These are phyloP conservation scores for Spisula solida DNA, from an alignment of 2,888 invertebrate species.

Conservation along the genomic window DNA sequence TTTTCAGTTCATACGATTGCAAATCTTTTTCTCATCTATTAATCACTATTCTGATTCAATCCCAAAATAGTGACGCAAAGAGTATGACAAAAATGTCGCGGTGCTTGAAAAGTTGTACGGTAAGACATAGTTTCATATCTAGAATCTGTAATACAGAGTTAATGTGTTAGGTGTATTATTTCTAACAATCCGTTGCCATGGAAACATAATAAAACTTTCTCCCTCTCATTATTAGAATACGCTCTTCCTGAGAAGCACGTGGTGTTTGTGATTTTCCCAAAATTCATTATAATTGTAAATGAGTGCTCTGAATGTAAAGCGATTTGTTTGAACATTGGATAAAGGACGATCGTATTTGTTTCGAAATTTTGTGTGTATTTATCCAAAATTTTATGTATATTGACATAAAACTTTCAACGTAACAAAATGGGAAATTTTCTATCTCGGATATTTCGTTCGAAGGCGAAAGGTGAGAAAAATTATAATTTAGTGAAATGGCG, in stretches of 20 bases:
- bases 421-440: conserved; percentile 65
- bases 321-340: conserved; percentile 44
- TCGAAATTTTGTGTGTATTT: conserved; percentile 10
- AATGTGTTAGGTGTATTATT: conserved; percentile 39
- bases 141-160: conserved; percentile 42
- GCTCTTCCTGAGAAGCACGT: conserved; percentile 4
- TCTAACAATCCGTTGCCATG: conserved; percentile 51
- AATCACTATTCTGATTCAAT: neutral
- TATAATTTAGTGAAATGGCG: neutral
- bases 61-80: neutral
- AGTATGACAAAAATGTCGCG: conserved; percentile 5
- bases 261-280: conserved; percentile 13
- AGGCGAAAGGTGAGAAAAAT: conserved; percentile 57
- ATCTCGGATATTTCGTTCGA: conserved; percentile 61
- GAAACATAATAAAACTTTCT: conserved; percentile 57
- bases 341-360: neutral
- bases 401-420: conserved; percentile 24
- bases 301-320: neutral
- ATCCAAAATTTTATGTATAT: conserved; percentile 32
- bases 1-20: too few relatives aligned
- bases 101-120: neutral
- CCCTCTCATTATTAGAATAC: conserved; percentile 32
- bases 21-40: neutral
- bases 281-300: conserved; percentile 15
- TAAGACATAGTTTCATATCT: conserved; percentile 34